Percentiles rank a stretch among this genome's conserved stretches.
Conservation (phyloP, 2,797 vertebrate genomes). For the Mormyrus proboscirostris region DNA sequence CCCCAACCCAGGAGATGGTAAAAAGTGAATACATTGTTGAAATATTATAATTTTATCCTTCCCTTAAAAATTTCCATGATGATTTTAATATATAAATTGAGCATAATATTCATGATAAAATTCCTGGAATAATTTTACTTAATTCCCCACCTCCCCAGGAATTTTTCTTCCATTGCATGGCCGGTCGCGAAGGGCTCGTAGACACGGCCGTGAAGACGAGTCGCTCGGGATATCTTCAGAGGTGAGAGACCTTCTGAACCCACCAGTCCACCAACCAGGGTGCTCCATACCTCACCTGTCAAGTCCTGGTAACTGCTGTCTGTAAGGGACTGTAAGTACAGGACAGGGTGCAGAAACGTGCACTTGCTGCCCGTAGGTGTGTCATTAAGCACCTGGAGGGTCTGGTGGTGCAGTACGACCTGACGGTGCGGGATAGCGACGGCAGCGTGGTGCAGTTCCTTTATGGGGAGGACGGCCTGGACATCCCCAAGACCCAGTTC, state of each 20-base stretch:
- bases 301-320: neutral
- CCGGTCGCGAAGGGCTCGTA: conserved; percentile 91
- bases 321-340: neutral
- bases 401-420: conserved; percentile 90
- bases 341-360: neutral
- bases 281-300: neutral
- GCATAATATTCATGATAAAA: neutral
- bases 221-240: conserved; percentile 92
- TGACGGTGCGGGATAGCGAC: conserved; percentile 91
- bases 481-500: conserved; percentile 90
- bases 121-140: neutral
- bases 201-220: conserved; percentile 98
- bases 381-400: conserved; percentile 94
- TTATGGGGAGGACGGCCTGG: conserved; percentile 91
- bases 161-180: conserved; percentile 99
- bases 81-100: neutral
- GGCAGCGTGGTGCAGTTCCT: conserved; percentile 94
- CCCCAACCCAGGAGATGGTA: neutral
- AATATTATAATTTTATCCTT: neutral
- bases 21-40: neutral
- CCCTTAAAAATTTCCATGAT: neutral
- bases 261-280: neutral
- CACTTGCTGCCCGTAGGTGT: conserved; percentile 60
- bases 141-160: conserved; percentile 60
- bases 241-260: conserved; percentile 56